A percentile compares a stretch with the other conserved stretches of the same genome.
phyloP scores from a whole-genome alignment of 2,113 vertebrate genomes.

The Perca schrenkii region DNA sequence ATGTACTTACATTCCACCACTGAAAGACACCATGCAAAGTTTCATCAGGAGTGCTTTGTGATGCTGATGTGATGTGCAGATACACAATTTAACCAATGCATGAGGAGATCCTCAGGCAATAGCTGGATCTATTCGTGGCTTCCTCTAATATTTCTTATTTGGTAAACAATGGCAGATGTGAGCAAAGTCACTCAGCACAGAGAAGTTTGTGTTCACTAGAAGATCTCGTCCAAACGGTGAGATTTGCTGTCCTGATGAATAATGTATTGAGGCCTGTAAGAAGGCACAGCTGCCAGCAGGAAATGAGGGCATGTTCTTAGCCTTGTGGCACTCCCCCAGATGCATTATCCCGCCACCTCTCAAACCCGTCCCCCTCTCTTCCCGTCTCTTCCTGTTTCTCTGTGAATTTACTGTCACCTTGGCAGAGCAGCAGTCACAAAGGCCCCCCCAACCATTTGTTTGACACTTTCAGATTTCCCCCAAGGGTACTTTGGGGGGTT shows the following conservation, averaged over 20 bases:
- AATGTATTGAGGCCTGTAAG: slow-evolving; percentile 50
- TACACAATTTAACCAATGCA: slow-evolving; percentile 51
- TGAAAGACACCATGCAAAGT: not conserved
- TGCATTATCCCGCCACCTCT: slow-evolving; percentile 25
- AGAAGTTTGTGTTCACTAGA: slow-evolving; percentile 24
- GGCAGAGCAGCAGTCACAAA: slow-evolving; percentile 50
- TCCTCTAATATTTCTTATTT: slow-evolving; percentile 41
- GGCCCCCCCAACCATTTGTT: slow-evolving; percentile 53
- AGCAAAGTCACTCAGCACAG: slow-evolving; percentile 28
- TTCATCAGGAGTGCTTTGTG: slow-evolving; percentile 44
- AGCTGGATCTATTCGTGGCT: slow-evolving; percentile 68
- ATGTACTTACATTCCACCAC: slow-evolving; percentile 1
- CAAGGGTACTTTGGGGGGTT: slow-evolving; percentile 20
- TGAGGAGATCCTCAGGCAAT: slow-evolving; percentile 52
- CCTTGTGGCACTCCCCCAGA: slow-evolving; percentile 45
- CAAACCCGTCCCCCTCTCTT: not conserved
- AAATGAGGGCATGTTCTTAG: slow-evolving; percentile 50
- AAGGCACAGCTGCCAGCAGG: slow-evolving; percentile 47
- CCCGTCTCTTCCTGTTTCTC: not conserved
- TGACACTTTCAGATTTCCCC: slow-evolving; percentile 53
- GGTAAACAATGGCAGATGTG: slow-evolving; percentile 68
- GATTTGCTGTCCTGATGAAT: slow-evolving; percentile 56
- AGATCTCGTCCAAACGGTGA: slow-evolving; percentile 42
- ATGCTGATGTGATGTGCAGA: slow-evolving; percentile 46
- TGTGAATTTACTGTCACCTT: slow-evolving; percentile 49